A percentile compares a stretch with the other conserved stretches of the same genome.
These are phyloP conservation scores for Garrulus glandarius DNA, from an alignment of 2,797 vertebrate genomes.

Conservation along the genomic window DNA sequence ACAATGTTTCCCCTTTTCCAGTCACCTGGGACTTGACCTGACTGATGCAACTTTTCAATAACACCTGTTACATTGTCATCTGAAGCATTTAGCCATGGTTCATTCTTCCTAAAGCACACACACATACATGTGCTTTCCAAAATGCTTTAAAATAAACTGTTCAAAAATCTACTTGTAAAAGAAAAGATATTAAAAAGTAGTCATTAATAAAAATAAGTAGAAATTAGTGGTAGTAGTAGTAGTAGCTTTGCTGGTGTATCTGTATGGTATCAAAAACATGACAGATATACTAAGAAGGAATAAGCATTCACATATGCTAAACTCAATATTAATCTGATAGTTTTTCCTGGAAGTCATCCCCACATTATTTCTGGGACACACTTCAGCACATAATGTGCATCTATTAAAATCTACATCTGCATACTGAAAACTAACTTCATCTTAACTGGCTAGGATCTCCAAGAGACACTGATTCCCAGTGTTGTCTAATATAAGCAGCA, in stretches of 20 bases:
- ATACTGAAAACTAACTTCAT: background rate
- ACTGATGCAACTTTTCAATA: too few species aligned
- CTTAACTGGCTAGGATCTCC: background rate
- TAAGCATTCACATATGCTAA: background rate
- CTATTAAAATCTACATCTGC: background rate
- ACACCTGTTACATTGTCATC: background rate
- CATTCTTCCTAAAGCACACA: background rate
- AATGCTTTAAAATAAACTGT: background rate
- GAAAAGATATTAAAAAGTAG: background rate
- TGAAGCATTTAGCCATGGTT: background rate
- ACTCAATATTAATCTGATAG: background rate
- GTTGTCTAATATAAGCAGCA: background rate
- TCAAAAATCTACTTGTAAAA: background rate
- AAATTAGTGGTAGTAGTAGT: background rate
- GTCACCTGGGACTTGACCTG: background rate
- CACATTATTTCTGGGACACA: background rate
- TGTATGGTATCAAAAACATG: background rate
- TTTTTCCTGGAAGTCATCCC: background rate
- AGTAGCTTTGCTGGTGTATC: background rate
- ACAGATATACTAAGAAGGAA: background rate
- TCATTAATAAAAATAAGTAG: background rate
- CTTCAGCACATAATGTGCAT: background rate
- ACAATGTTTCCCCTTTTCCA: background rate
- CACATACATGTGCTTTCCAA: background rate
- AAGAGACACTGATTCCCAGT: fast-evolving